Conservation (phyloP, 2,888 invertebrate genomes). For the Maniola hyperantus region DNA sequence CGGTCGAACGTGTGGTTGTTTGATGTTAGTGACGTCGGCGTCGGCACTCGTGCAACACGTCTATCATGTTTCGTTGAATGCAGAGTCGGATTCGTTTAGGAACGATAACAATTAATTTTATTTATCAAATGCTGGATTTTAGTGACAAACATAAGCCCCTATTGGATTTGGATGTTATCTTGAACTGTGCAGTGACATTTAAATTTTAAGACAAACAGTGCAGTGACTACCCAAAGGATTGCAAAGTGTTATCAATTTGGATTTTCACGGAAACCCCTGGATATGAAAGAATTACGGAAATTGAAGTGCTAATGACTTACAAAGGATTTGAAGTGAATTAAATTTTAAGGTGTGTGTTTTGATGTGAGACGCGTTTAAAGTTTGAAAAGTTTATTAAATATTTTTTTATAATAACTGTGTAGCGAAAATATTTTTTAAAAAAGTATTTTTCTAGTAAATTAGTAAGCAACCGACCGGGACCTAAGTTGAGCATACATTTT, state of each 20-base stretch:
- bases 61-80: slow-evolving; percentile 80
- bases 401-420: background rate
- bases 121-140: slow-evolving; percentile 86
- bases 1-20: slow-evolving; percentile 79
- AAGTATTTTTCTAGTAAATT: background rate
- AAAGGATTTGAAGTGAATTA: slow-evolving; percentile 34
- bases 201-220: slow-evolving; percentile 70
- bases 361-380: slow-evolving; percentile 18
- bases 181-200: slow-evolving; percentile 74
- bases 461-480: background rate
- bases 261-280: slow-evolving; percentile 48
- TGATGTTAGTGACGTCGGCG: slow-evolving; percentile 80
- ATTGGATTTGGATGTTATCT: slow-evolving; percentile 75
- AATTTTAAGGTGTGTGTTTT: slow-evolving; percentile 45
- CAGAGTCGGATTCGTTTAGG: slow-evolving; percentile 79
- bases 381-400: background rate
- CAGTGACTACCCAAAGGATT: slow-evolving; percentile 76
- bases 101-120: slow-evolving; percentile 73
- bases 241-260: slow-evolving; percentile 67
- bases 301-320: slow-evolving; percentile 38
- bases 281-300: slow-evolving; percentile 28
- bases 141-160: slow-evolving; percentile 83
- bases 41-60: slow-evolving; percentile 81
- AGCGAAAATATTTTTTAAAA: background rate
- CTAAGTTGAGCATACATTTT: slow-evolving; percentile 5